Evolutionary conservation across 2,888 invertebrate genomes (phyloP), one percentile per base, ranked within the genome.

Genomic region (Hecatera dysodea): DNA sequence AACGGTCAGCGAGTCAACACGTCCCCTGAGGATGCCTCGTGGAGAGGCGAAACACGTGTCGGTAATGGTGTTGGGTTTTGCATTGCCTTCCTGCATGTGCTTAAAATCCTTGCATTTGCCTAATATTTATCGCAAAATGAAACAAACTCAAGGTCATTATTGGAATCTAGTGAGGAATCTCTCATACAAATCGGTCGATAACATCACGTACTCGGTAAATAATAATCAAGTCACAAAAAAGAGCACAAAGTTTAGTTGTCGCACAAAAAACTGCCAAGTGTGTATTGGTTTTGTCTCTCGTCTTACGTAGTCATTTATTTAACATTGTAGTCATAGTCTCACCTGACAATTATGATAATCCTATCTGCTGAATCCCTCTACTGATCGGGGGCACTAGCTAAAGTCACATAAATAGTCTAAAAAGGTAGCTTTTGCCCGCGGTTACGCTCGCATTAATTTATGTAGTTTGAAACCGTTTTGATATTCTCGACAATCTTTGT

Each of bases 181-280:
- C 19, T 55, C n/a, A 36, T 67, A 56, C 29, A 52, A 61, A 65
- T 56, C 50, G 29, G 11, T 24, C n/a, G 39, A 75, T 75, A 77
- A 67, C 55, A 67, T 72, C 74, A 64, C 19, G 57, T 61, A 66
- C 19, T 44, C 29, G 22, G 33, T 33, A 59, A 66, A 80, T 67
- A 66, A 72, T 68, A 69, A 76, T 60, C 59, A 59, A 17, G 22
- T 19, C n/a, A 46, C 39, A 73, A 80, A 80, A 80, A 72, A 9
- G 1, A 52, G 57, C 33, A 33, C 6, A 33, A 6, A 33, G 8
- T 6, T 44, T 61, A 46, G 8, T 44, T 33, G 29, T 22, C 24
- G 3, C 11, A 55, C 29, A 65, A 77, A 82, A 78, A 68, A 67
- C 17, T 42, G 59, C 42, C 56, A 71, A 65, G 72, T 65, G 24